Percentiles rank a stretch among this genome's conserved stretches.
phyloP scores from a whole-genome alignment of 2,797 vertebrate genomes.

The Microctenopoma steveboyesi region DNA sequence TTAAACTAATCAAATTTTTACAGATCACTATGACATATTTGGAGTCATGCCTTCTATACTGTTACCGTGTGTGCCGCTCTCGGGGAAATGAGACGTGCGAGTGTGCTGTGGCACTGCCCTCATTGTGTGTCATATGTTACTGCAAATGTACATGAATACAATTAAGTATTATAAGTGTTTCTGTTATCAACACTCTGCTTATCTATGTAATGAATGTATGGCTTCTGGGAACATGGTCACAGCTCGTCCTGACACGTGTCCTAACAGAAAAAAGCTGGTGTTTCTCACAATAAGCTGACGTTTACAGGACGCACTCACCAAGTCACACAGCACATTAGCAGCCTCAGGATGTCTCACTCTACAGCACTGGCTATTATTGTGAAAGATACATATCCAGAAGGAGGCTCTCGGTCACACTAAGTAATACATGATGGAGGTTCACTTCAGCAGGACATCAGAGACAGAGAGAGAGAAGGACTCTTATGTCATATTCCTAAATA shows the following conservation, averaged over 20 bases:
- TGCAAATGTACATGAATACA: slow-evolving; percentile 43
- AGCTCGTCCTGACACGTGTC: slow-evolving; percentile 10
- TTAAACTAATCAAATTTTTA: slow-evolving; percentile 7
- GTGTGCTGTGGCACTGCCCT: slow-evolving; percentile 30
- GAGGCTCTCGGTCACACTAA: slow-evolving; percentile 5
- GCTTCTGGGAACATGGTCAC: slow-evolving; percentile 28
- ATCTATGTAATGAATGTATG: slow-evolving; percentile 26
- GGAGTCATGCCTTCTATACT: slow-evolving; percentile 26
- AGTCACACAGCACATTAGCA: slow-evolving; percentile 41
- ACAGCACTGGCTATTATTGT: slow-evolving; percentile 36
- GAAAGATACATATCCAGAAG: slow-evolving; percentile 32
- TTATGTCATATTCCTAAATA: slow-evolving; percentile 22
- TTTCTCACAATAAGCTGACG: slow-evolving; percentile 43
- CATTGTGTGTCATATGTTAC: slow-evolving; percentile 44
- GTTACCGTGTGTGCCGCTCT: slow-evolving; percentile 16
- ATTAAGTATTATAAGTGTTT: slow-evolving; percentile 11
- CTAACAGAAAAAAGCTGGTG: slow-evolving; percentile 48
- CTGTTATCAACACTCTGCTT: slow-evolving; percentile 18
- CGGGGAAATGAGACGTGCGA: background rate
- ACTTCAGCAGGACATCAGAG: slow-evolving; percentile 16
- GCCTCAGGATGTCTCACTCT: slow-evolving; percentile 43
- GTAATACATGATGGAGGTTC: slow-evolving; percentile 8
- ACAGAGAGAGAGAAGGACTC: background rate
- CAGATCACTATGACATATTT: slow-evolving; percentile 20
- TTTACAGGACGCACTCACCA: slow-evolving; percentile 37